Evolutionary conservation across 2,113 vertebrate species (phyloP).

Genomic region (Drymodes brunneopygia): DNA sequence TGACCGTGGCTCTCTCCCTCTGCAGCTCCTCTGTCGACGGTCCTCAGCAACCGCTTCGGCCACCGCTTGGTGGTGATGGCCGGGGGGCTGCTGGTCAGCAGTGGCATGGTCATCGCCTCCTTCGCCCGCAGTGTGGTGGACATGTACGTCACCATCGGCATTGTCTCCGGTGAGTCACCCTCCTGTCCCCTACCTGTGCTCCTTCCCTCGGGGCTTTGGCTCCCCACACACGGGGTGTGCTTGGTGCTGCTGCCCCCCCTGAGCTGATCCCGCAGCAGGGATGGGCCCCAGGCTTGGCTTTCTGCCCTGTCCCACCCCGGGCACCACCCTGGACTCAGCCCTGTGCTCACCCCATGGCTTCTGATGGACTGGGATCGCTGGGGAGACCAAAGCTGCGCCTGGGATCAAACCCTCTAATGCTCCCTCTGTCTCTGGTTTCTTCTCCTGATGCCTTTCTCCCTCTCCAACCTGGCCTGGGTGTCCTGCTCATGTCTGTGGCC

Average conservation of each 20-base stretch:
- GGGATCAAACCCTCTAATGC: not conserved
- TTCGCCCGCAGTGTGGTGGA: slow-evolving; percentile 82
- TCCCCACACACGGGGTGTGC: accelerated
- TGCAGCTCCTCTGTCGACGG: slow-evolving; percentile 86
- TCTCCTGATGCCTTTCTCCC: not conserved
- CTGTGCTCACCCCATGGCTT: accelerated
- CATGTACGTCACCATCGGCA: slow-evolving; percentile 88
- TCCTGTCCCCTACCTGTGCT: not conserved
- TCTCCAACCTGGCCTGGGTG: not conserved
- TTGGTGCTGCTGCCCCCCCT: not conserved
- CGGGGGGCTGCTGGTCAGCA: slow-evolving; percentile 84
- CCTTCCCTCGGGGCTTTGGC: not conserved
- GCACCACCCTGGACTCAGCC: not conserved
- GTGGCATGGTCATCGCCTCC: slow-evolving; percentile 81
- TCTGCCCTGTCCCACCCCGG: not conserved
- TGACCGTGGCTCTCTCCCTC: not conserved
- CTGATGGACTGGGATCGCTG: not conserved
- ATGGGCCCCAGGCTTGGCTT: not conserved
- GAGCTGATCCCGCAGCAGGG: not conserved
- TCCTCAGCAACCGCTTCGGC: slow-evolving; percentile 86
- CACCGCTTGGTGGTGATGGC: slow-evolving; percentile 88
- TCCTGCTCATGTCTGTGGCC: not conserved
- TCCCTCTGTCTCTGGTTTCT: not conserved
- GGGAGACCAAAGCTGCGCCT: not conserved
- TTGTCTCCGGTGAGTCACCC: slow-evolving; percentile 80